Conservation (phyloP, 2,113 vertebrate genomes). For the Leptocoma aspasia region DNA sequence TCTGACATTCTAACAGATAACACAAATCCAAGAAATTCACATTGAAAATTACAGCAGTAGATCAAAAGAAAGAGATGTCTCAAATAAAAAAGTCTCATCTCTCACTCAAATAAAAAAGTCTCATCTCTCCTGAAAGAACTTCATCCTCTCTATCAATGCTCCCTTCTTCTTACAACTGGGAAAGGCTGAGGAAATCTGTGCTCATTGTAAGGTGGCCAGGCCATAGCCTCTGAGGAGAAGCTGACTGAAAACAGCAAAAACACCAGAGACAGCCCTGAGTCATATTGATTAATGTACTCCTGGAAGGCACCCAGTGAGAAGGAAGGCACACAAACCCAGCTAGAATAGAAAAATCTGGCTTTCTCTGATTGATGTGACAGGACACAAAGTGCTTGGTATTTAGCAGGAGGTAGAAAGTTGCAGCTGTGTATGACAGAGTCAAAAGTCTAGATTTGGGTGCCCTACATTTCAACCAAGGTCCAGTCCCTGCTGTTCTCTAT, state of each 20-base stretch:
- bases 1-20: constrained; percentile 5
- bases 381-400: constrained; percentile 51
- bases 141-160: not conserved
- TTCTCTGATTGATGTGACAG: constrained; percentile 43
- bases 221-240: not conserved
- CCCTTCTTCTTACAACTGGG: not conserved
- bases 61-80: not conserved
- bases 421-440: constrained; percentile 9
- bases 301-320: constrained; percentile 41
- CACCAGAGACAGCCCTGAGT: not conserved
- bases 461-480: constrained; percentile 44
- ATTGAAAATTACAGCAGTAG: not conserved
- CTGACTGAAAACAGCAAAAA: constrained; percentile 34
- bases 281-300: constrained; percentile 51
- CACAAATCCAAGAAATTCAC: not conserved
- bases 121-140: not conserved
- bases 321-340: constrained; percentile 50
- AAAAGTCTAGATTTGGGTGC: constrained; percentile 19
- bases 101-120: not conserved
- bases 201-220: not conserved
- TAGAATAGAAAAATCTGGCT: constrained; percentile 51
- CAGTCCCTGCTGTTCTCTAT: not conserved
- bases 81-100: not conserved
- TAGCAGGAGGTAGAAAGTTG: constrained; percentile 41
- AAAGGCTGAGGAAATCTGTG: not conserved